Base-by-base conservation (phyloP, 2,888 invertebrate species). In the Xanthostigma xanthostigma region DNA sequence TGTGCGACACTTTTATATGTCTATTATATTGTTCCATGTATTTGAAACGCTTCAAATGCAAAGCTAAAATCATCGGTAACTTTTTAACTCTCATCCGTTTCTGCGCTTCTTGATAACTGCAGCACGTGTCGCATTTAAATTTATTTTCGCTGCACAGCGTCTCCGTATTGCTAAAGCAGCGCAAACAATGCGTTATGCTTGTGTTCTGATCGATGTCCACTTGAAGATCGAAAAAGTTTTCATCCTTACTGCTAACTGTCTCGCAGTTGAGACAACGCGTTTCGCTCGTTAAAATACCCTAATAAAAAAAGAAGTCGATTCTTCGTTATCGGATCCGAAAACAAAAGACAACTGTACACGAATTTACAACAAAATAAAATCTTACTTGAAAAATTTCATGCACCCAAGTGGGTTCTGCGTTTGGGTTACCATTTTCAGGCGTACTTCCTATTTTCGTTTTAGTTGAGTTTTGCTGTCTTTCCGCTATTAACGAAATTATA, bases 121-220 rank as follows among this genome's bases (percentile, higher is more conserved):
- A 93, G 67, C 98, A 98, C 62, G 94, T 90, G 74, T 98, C 97
- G 70, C 98, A 98, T 71, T 97, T 96, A 67, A 98, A 98, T 71
- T 98, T 98, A 75, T 98, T 97, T 70, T 99, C 98, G 61, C 89
- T 92, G 72, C 96, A 95, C 41, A 99, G 76, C 2, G 97, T 98
- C 69, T 99, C 98, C 51, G 95, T 97, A 70, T 94, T 95, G 64
- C 95, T 95, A 70, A 96, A 97, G 69, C 95, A 96, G 59, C 91
- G 80, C 56, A 98, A 76, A 70, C 97, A 98, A 70, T 97, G 95
- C 1, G 96, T 97, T 57, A 98, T 97, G 60, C 96, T 96, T 10
- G 97, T 97, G 68, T 98, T 98, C 68, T 97, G 97, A 67, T 98
- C 97, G 41, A 98, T 95, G 65, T 99, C 98, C 54, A 99, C 97